Percentiles rank a stretch among this genome's conserved stretches.
Conservation (phyloP, 2,113 vertebrate species). For the Ophthalmolycus amberensis region DNA sequence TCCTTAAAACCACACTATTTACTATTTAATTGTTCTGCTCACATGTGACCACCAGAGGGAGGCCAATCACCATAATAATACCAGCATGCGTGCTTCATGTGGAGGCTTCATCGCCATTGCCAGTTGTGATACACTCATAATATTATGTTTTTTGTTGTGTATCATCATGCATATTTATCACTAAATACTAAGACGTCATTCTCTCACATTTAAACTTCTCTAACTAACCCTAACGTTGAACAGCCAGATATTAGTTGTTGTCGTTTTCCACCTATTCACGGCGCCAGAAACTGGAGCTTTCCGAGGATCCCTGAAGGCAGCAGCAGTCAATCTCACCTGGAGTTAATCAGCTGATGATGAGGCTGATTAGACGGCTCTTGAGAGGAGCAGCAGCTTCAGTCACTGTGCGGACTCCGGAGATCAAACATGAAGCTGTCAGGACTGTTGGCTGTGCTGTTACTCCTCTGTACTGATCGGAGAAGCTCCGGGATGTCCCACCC, state of each 20-base stretch:
- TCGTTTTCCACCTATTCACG: too few species aligned
- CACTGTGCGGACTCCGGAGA: background rate
- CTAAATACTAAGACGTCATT: background rate
- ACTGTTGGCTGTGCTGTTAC: slow-evolving; percentile 33
- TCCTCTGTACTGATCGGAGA: slow-evolving; percentile 17
- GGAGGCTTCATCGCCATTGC: background rate
- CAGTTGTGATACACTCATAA: background rate
- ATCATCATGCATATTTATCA: background rate
- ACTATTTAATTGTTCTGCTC: background rate
- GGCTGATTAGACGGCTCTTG: background rate
- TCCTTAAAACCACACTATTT: background rate
- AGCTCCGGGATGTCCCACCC: slow-evolving; percentile 54
- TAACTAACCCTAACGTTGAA: background rate
- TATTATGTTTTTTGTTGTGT: background rate
- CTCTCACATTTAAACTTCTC: too few species aligned
- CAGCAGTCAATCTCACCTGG: slow-evolving; percentile 35
- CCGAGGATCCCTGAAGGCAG: slow-evolving; percentile 39
- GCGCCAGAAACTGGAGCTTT: background rate
- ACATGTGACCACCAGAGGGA: background rate
- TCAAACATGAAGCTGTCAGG: slow-evolving; percentile 51
- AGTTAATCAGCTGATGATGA: slow-evolving; percentile 21
- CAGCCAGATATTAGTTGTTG: background rate
- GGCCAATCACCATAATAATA: background rate
- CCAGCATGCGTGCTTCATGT: background rate
- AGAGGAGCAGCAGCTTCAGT: background rate